Evolutionary conservation across 2,888 invertebrate genomes (phyloP).

Genomic region (Drosophila melanosoma): DNA sequence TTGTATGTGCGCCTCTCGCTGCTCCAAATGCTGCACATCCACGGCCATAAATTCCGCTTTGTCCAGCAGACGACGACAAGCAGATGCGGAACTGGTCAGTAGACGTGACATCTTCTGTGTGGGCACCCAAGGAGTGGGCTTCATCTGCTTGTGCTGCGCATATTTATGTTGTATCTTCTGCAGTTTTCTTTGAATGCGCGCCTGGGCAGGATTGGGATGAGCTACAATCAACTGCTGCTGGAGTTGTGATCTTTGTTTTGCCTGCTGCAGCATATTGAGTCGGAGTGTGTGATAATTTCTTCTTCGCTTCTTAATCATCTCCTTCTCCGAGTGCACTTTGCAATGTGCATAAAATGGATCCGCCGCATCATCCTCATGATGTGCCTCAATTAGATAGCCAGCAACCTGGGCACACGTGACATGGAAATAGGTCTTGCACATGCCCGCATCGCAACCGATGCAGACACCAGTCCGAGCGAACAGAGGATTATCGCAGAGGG

Average conservation of each 20-base stretch:
- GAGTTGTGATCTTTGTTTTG: constrained; percentile 71
- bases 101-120: constrained; percentile 97
- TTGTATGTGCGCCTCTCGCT: constrained; percentile 92
- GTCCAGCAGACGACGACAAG: constrained; percentile 91
- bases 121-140: constrained; percentile 95
- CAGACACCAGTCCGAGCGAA: constrained; percentile 97
- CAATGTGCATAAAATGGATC: constrained; percentile 99
- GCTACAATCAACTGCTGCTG: constrained; percentile 65
- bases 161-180: constrained; percentile 94
- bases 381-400: constrained; percentile 96
- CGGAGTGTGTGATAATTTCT: constrained; percentile 94
- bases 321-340: constrained; percentile 96
- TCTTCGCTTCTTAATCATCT: constrained; percentile 91
- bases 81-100: constrained; percentile 95
- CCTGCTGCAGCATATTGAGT: constrained; percentile 91
- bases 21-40: constrained; percentile 91
- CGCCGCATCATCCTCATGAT: constrained; percentile 95
- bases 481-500: constrained; percentile 94
- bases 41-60: constrained; percentile 97
- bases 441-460: constrained; percentile 98
- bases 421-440: constrained; percentile 98
- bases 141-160: constrained; percentile 89
- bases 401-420: constrained; percentile 98
- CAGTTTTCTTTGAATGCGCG: constrained; percentile 92
- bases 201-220: constrained; percentile 88